A percentile compares a stretch with the other conserved stretches of the same genome.
Conservation (phyloP, 2,113 vertebrate genomes). For the Grallaria varia region DNA sequence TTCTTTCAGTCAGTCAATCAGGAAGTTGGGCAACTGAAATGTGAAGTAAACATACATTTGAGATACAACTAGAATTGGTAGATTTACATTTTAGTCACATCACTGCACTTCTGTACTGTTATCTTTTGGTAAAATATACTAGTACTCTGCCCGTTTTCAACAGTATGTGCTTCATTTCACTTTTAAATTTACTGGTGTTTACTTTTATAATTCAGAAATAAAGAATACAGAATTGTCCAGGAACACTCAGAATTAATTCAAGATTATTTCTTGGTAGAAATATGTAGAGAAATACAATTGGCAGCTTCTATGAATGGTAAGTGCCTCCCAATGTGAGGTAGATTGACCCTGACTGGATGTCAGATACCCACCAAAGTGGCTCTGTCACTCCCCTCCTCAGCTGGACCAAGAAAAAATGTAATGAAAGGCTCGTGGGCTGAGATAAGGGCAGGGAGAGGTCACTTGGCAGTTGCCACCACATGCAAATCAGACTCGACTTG, state of each 20-base stretch:
- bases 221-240: background rate
- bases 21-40: constrained; percentile 24
- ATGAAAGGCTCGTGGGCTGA: rapidly evolving
- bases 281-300: background rate
- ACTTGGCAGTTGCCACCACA: background rate
- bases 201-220: background rate
- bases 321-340: background rate
- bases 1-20: constrained; percentile 34
- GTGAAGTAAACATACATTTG: background rate
- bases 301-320: background rate
- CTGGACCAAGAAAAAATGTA: background rate
- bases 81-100: constrained; percentile 21
- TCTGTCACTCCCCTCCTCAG: background rate
- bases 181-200: constrained; percentile 22
- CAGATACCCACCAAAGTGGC: background rate
- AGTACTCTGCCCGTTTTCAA: background rate
- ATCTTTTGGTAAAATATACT: background rate
- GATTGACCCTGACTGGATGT: background rate
- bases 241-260: background rate
- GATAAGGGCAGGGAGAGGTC: background rate
- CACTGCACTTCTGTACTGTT: background rate
- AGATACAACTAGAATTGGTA: background rate
- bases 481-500: background rate
- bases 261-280: background rate
- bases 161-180: background rate